Base-by-base conservation (phyloP, 1,140 invertebrate genomes). In the Bombus picipes region DNA sequence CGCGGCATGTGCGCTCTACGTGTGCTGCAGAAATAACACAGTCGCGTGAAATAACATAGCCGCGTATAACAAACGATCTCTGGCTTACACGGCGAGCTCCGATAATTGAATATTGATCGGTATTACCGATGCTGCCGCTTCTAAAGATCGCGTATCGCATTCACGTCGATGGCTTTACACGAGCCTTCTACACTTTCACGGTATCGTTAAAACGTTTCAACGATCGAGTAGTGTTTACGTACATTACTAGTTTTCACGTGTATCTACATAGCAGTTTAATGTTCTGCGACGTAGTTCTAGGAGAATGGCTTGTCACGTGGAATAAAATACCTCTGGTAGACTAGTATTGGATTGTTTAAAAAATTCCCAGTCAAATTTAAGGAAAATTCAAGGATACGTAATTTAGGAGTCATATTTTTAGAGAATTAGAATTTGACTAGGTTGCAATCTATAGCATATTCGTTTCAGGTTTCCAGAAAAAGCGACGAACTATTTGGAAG, bases 101-200 rank as follows among this genome's bases (percentile, higher is more conserved):
- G 62, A 83, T 83, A 83, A 83, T 83, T 77, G 73, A 83, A 77
- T 77, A 83, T 83, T 83, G 81, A 83, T 83, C 73, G 81, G 41
- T 13, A 41, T 53, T 76, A 83, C 59, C 10, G 53, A 65, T 41
- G 10, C 74, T 77, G 43, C 22, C 37, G 34, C 43, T 76, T 47
- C 34, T 43, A 37, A 43, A 75, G 43, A 83, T 53, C 57, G 9
- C 34, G 62, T 66, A 77, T 68, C 62, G 59, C 3, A n/a, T 76
- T 41, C 43, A 41, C 18, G 6, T 22, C 28, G 81, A 77, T 39
- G 62, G 41, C 43, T 39, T 76, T 83, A 47, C 72, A 15, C 53
- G 66, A 82, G 32, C 71, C 12, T 28, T 22, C 53, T 22, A 62
- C 28, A 39, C n/a, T 81, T 73, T 73, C 70, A 73, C 53, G 22